Conservation (phyloP, 2,113 vertebrate genomes). For the Eonycteris spelaea region DNA sequence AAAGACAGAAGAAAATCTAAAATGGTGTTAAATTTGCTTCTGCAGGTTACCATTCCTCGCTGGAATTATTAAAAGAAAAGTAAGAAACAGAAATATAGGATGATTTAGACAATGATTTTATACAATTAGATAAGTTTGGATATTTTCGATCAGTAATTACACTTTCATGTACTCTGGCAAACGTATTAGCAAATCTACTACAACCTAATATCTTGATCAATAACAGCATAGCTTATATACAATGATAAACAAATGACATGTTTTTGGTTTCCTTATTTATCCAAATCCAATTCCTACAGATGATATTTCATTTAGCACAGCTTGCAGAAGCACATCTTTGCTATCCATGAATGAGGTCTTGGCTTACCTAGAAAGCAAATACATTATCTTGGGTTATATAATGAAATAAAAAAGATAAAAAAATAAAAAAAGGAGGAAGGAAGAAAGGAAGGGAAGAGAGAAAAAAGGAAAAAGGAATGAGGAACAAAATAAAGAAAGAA, state of each 20-base stretch:
- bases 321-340: slow-evolving; percentile 85
- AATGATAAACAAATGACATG: background rate
- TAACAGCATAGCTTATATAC: background rate
- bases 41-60: background rate
- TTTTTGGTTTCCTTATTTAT: background rate
- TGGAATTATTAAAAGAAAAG: slow-evolving; percentile 10
- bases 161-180: background rate
- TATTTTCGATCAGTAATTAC: background rate
- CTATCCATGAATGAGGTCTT: slow-evolving; percentile 82
- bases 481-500: background rate
- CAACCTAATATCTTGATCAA: background rate
- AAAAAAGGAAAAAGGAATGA: background rate
- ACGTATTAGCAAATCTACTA: background rate
- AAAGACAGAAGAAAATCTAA: background rate
- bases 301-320: slow-evolving; percentile 75
- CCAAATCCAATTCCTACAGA: background rate
- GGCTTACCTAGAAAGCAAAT: slow-evolving; percentile 78
- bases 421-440: background rate
- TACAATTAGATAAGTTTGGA: background rate
- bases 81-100: background rate
- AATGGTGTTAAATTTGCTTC: background rate
- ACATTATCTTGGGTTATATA: slow-evolving; percentile 2
- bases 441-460: background rate
- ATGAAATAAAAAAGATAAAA: background rate
- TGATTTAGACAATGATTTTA: background rate